Base-by-base conservation (phyloP, 2,113 vertebrate genomes). In the Oceanites oceanicus region DNA sequence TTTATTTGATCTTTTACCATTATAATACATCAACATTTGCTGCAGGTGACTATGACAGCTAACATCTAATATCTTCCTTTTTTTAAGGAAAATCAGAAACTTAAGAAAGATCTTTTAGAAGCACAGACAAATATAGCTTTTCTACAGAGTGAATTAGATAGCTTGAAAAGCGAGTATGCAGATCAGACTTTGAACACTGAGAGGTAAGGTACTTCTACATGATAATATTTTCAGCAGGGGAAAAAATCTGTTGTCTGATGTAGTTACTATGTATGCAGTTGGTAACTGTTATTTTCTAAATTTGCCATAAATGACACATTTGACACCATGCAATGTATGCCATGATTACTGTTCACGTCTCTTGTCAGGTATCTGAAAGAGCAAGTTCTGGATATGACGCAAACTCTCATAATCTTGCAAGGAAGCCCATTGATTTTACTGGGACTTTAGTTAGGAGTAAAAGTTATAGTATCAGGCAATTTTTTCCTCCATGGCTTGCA, bases 31-130 rank as follows among this genome's bases (percentile, higher is more conserved):
- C 12, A 90, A 17, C 2, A 29, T 61, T 85, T 82, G 87, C 9
- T 78, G 47, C 61, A n/a, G 11, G 2, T 86, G 22, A 26, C 42
- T 61, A 1, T 56, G 40, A 40, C 44, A 67, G 20, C 22, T 91
- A 83, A 79, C 19, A 18, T 92, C 29, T 74, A 26, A 36, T 72
- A 44, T 68, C 17, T 77, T 68, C 18, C 4, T 61, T 62, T 94
- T 82, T 52, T 97, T 50, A 92, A 99, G 99, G 99, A 99, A 95
- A 99, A 99, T 97, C 99, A 99, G 97, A 98, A 98, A 97, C 97
- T 99, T 82, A 99, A 98, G 94, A 99, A 99, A 97, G 99, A 99
- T 44, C 98, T 99, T 92, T 85, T 99, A 97, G 99, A 98, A 97
- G 99, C 99, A 29, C 99, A 99, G 89, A 99, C 99, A 86, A 99